Percentiles rank a stretch among this genome's conserved stretches.
Evolutionary conservation across 2,888 invertebrate genomes (phyloP).

Genomic region (Erpobdella octoculata): DNA sequence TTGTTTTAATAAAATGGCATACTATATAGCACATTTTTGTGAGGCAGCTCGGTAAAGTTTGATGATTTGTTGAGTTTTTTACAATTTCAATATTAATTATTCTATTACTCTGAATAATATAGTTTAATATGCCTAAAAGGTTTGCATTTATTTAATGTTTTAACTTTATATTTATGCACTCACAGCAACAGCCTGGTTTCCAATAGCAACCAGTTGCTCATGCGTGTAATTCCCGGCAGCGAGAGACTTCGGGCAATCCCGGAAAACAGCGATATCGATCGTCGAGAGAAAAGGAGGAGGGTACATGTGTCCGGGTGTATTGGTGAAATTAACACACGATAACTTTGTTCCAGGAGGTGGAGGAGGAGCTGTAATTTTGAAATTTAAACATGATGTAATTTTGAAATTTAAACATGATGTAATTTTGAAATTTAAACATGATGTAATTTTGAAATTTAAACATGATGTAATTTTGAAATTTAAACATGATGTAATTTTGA

Average conservation of each 20-base stretch:
- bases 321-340: not conserved
- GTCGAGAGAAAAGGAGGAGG: not conserved
- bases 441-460: not conserved
- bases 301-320: not conserved
- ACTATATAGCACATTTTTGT: too few species aligned
- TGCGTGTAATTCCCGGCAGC: not conserved
- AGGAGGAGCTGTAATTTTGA: not conserved
- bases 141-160: too few species aligned
- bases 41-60: too few species aligned
- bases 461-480: not conserved
- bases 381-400: not conserved
- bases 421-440: not conserved
- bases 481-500: not conserved
- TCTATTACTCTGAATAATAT: too few species aligned
- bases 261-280: not conserved
- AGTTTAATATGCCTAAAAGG: too few species aligned
- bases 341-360: too few species aligned
- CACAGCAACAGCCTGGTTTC: not conserved
- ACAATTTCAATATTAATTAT: too few species aligned
- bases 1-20: too few species aligned
- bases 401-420: not conserved
- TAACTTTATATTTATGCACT: too few species aligned
- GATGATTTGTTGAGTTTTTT: too few species aligned
- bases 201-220: not conserved
- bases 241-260: not conserved